Evolutionary conservation across 2,888 invertebrate species (phyloP).

Genomic region (Aphodius granarius): DNA sequence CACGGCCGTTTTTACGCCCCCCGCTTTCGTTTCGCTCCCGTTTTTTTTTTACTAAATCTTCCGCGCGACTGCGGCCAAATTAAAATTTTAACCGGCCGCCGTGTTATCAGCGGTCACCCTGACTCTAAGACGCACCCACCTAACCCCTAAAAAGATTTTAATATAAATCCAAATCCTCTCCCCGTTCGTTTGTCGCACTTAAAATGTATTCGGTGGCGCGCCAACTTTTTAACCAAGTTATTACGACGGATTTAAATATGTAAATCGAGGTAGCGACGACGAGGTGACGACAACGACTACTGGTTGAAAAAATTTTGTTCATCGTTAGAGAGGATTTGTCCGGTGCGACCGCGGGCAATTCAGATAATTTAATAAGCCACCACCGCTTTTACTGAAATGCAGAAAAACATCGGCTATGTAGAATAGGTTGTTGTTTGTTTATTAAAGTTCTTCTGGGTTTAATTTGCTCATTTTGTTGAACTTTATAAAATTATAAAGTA

Average conservation of each 20-base stretch:
- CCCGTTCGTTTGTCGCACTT: not conserved
- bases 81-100: not conserved
- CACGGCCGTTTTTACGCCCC: not conserved
- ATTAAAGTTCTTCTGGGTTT: not conserved
- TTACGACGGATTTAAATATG: constrained; percentile 19
- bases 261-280: not conserved
- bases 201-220: not conserved
- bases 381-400: not conserved
- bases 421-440: not conserved
- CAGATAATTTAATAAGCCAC: constrained; percentile 9
- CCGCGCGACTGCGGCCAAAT: not conserved
- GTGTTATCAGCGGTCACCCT: not conserved
- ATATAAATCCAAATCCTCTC: not conserved
- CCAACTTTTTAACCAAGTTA: constrained; percentile 17
- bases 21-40: not conserved
- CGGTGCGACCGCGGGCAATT: not conserved
- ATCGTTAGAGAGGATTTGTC: not conserved
- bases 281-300: constrained; percentile 1
- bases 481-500: no score
- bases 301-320: constrained; percentile 7
- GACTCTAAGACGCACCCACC: not conserved
- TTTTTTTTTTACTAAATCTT: not conserved
- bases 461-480: no score
- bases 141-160: not conserved
- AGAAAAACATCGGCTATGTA: not conserved